A percentile compares a stretch with the other conserved stretches of the same genome.
These are phyloP conservation scores for Volucella zonaria DNA, from an alignment of 2,888 invertebrate species.

Conservation along the genomic window DNA sequence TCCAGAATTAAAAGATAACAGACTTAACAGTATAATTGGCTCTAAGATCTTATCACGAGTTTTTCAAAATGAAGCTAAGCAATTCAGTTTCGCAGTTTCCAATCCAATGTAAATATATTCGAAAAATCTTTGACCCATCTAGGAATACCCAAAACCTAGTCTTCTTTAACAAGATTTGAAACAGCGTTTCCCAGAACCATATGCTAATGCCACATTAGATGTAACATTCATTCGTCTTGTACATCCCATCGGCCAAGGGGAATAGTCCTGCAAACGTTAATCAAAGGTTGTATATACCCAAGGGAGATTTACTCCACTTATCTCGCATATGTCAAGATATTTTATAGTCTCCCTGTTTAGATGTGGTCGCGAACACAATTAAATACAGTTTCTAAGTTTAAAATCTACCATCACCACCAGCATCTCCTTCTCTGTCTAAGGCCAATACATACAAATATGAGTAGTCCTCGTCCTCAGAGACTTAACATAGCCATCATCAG, in stretches of 20 bases:
- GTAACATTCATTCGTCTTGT: constrained; percentile 81
- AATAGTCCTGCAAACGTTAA: constrained; percentile 61
- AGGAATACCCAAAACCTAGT: constrained; percentile 22
- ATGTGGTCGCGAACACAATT: constrained; percentile 76
- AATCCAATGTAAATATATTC: constrained; percentile 17
- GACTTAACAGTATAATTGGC: too few relatives aligned
- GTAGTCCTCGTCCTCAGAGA: constrained; percentile 62
- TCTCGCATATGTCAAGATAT: constrained; percentile 81
- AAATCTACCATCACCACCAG: constrained; percentile 58
- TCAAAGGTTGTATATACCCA: constrained; percentile 69
- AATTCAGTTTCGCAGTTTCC: not conserved
- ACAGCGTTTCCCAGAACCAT: constrained; percentile 76
- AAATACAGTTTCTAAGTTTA: constrained; percentile 72
- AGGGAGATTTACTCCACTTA: constrained; percentile 76
- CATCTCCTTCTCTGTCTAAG: constrained; percentile 38
- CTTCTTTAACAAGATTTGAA: constrained; percentile 34
- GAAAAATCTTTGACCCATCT: constrained; percentile 35
- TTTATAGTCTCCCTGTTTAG: constrained; percentile 76
- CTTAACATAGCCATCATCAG: constrained; percentile 82
- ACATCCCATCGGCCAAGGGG: constrained; percentile 72
- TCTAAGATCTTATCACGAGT: constrained; percentile 15
- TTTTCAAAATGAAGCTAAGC: constrained; percentile 24
- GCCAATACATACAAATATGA: not conserved
- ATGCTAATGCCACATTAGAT: constrained; percentile 83
- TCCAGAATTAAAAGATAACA: too few relatives aligned